These are phyloP conservation scores for Galeopsomyia nigrocyanea DNA, from an alignment of 2,888 invertebrate genomes.

Conservation along the genomic window DNA sequence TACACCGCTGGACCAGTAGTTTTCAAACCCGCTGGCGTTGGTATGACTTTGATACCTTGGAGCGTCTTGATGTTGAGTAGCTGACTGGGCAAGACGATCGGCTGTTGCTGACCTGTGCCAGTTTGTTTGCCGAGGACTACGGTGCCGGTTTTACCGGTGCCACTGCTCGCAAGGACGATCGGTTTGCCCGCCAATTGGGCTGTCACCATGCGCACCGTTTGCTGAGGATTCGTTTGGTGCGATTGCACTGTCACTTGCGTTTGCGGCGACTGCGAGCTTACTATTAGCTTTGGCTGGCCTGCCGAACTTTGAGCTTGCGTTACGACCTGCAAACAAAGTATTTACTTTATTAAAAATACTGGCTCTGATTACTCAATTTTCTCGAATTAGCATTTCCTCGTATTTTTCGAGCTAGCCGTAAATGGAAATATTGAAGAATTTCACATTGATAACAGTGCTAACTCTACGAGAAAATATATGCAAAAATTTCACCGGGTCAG, in stretches of 20 bases:
- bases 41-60: slow-evolving; percentile 66
- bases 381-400: no score
- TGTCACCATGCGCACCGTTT: slow-evolving; percentile 67
- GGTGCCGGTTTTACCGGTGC: slow-evolving; percentile 62
- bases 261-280: slow-evolving; percentile 63
- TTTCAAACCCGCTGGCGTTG: slow-evolving; percentile 64
- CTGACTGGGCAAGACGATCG: slow-evolving; percentile 65
- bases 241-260: slow-evolving; percentile 41
- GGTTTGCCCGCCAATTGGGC: slow-evolving; percentile 66
- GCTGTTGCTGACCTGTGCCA: slow-evolving; percentile 58
- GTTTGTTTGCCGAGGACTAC: slow-evolving; percentile 63
- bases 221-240: slow-evolving; percentile 53
- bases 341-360: slow-evolving; percentile 1
- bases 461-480: background rate
- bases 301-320: slow-evolving; percentile 63
- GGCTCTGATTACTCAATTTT: no score
- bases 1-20: slow-evolving; percentile 66
- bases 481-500: no score
- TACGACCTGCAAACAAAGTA: slow-evolving; percentile 58
- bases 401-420: no score
- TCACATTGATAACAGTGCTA: background rate
- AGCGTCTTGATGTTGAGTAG: slow-evolving; percentile 65
- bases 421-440: background rate
- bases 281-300: slow-evolving; percentile 62
- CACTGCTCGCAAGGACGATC: slow-evolving; percentile 65